A percentile compares a stretch with the other conserved stretches of the same genome.
phyloP scores from a whole-genome alignment of 1,140 invertebrate species.

The Tachypleus tridentatus region DNA sequence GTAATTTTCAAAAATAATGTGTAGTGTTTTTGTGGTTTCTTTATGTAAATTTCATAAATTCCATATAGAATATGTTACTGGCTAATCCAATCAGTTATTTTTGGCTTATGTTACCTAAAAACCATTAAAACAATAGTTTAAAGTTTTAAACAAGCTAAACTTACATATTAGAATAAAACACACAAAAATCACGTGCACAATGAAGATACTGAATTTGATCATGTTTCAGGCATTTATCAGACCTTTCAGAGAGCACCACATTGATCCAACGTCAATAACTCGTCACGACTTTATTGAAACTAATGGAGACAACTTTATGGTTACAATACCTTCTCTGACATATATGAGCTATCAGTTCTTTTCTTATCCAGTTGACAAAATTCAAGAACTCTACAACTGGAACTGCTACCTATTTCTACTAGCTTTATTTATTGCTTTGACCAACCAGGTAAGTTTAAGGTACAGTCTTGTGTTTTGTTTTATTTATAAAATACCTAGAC shows the following conservation, averaged over 20 bases:
- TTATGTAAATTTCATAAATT: no score
- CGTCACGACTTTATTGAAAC: slow-evolving; percentile 98
- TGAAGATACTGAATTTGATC: no score
- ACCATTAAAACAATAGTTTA: no score
- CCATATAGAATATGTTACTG: no score
- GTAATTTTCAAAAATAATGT: no score
- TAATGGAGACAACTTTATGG: slow-evolving; percentile 97
- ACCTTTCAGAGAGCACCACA: slow-evolving; percentile 95
- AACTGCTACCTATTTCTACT: slow-evolving; percentile 76
- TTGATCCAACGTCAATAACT: slow-evolving; percentile 96
- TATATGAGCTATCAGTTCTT: slow-evolving; percentile 71
- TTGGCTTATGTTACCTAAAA: not conserved
- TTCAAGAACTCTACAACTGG: slow-evolving; percentile 67
- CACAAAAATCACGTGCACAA: no score
- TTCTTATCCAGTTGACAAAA: slow-evolving; percentile 49
- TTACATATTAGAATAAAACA: no score
- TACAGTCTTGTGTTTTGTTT: no score
- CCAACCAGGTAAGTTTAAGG: slow-evolving; percentile 68
- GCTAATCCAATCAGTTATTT: not conserved
- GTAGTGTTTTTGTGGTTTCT: no score
- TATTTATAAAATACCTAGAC: no score
- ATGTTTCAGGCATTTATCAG: slow-evolving; percentile 75
- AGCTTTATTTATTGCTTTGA: slow-evolving; percentile 84
- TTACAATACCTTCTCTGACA: slow-evolving; percentile 69
- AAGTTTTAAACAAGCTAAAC: no score